Base-by-base conservation (phyloP, 2,888 invertebrate species). In the Oxyteleia sp. region DNA sequence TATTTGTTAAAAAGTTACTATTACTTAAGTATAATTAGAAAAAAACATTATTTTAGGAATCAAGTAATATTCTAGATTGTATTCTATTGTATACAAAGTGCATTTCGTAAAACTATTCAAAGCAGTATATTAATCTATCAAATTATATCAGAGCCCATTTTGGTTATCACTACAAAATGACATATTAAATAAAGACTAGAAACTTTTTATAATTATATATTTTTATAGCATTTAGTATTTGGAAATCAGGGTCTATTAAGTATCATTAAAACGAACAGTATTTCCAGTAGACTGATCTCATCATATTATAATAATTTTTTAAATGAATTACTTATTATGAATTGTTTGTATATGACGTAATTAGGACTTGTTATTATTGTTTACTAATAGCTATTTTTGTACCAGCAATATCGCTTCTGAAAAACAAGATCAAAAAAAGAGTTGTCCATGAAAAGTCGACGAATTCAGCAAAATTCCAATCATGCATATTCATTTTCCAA, bases 351-450 rank as follows among this genome's bases (percentile, higher is more conserved):
- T 1, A 32, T 32, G 2, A 5, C 26, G 5, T 26, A 26, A 26
- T 32, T 32, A 32, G 5, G 1, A 32, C 8, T 32, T 1, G 32
- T 32, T 7, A 7, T 32, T 10, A 38, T 11, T n/a, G n/a, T 38
- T 38, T 38, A n/a, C 2, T 38, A 38, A 38, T 38, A n/a, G n/a
- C 38, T n/a, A 38, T n/a, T 38, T 38, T 38, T 38, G 10, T 8
- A 32, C 8, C 8, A 32, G 32, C 5, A 8, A 38, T 38, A 72
- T 66, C 80, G 80, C 20, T 80, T 80, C 80, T 80, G 72, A 72
- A 80, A 80, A 59, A 80, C 80, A 80, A 61, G 80, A 80, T 80
- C 32, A 45, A 53, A 49, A 43, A 18, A 53, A 26, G 8, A 35
- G 35, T 1, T 43, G 0, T 55, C 20, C 23, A 45, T 66, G 23